A percentile compares a stretch with the other conserved stretches of the same genome.
phyloP scores from a whole-genome alignment of 2,113 vertebrate species.

The Lynx canadensis region DNA sequence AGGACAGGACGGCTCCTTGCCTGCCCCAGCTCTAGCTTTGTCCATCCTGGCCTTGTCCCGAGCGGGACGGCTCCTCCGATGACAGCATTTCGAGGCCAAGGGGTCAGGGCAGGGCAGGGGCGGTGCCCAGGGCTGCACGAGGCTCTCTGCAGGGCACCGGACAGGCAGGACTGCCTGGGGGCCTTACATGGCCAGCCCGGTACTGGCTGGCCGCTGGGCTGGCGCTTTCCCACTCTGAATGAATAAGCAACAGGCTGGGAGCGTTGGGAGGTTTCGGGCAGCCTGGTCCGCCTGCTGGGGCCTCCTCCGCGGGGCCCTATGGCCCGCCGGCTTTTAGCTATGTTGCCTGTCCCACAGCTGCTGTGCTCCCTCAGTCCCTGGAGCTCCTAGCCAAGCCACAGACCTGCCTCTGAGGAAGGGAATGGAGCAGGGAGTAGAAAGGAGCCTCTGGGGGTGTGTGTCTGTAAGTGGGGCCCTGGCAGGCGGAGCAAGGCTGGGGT shows the following conservation, averaged over 20 bases:
- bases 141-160: slow-evolving; percentile 66
- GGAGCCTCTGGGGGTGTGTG: slow-evolving; percentile 14
- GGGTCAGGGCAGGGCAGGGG: slow-evolving; percentile 74
- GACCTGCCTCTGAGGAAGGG: slow-evolving; percentile 39
- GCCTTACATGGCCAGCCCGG: slow-evolving; percentile 60
- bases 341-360: slow-evolving; percentile 65
- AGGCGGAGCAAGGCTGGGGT: neutral
- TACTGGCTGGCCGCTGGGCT: slow-evolving; percentile 63
- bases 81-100: slow-evolving; percentile 77
- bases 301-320: slow-evolving; percentile 81
- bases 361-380: neutral
- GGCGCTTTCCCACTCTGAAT: slow-evolving; percentile 81
- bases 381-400: slow-evolving; percentile 61
- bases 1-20: slow-evolving; percentile 69
- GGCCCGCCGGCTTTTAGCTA: slow-evolving; percentile 76
- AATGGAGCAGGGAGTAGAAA: neutral
- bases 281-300: slow-evolving; percentile 67
- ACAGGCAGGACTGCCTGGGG: slow-evolving; percentile 58
- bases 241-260: slow-evolving; percentile 82
- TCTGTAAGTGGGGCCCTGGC: neutral
- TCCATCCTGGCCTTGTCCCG: slow-evolving; percentile 80
- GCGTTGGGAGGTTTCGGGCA: slow-evolving; percentile 62
- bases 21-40: slow-evolving; percentile 75
- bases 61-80: slow-evolving; percentile 69
- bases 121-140: slow-evolving; percentile 70